These are phyloP conservation scores for Dimorphilus gyrociliatus DNA, from an alignment of 2,888 invertebrate species.

Conservation along the genomic window DNA sequence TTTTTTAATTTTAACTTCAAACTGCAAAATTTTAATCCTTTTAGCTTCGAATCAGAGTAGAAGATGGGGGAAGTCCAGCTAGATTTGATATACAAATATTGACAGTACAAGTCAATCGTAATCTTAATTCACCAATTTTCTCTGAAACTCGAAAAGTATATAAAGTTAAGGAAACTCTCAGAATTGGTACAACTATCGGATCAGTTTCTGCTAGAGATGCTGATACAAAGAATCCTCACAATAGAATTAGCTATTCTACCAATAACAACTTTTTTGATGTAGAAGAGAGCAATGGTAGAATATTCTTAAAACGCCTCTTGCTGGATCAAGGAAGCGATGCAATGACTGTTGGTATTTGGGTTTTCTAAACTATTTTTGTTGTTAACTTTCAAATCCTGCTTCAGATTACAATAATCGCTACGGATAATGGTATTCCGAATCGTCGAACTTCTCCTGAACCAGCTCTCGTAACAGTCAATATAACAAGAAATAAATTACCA, in stretches of 20 bases:
- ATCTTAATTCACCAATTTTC: slow-evolving; percentile 17
- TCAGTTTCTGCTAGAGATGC: slow-evolving; percentile 16
- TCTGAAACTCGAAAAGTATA: slow-evolving; percentile 9
- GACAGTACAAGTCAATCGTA: slow-evolving; percentile 17
- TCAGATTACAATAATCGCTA: slow-evolving; percentile 10
- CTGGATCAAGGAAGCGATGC: no score
- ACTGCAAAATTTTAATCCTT: slow-evolving; percentile 4
- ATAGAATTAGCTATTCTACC: slow-evolving; percentile 9
- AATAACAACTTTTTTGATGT: no score
- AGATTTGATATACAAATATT: slow-evolving; percentile 15
- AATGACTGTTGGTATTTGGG: no score
- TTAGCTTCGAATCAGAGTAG: slow-evolving; percentile 14
- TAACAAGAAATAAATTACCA: slow-evolving; percentile 17
- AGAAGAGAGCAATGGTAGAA: no score
- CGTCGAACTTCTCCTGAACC: slow-evolving; percentile 6
- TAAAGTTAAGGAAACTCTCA: slow-evolving; percentile 18
- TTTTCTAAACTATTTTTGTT: no score
- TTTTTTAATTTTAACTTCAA: neutral
- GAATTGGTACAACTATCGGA: slow-evolving; percentile 14
- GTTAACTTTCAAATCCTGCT: no score
- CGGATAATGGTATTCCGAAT: slow-evolving; percentile 8
- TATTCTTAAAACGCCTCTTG: no score
- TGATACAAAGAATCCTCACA: slow-evolving; percentile 12
- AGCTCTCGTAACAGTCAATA: slow-evolving; percentile 9
- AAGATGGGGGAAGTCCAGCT: slow-evolving; percentile 24